Conservation (phyloP, 2,113 vertebrate species). For the Zosterops pallidus region DNA sequence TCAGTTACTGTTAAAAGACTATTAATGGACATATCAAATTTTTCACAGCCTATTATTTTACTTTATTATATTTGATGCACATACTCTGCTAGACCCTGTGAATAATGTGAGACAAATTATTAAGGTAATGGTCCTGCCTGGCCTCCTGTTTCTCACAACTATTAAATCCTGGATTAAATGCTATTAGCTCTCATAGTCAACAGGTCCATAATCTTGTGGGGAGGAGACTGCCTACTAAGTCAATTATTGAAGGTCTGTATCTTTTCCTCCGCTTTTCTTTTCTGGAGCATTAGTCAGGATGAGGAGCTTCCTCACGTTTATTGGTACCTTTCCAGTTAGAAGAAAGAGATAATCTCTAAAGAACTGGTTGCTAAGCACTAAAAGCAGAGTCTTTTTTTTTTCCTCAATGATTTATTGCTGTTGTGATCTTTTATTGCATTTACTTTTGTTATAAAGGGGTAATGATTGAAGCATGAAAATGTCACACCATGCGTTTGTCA, state of each 20-base stretch:
- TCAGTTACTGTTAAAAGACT: background rate
- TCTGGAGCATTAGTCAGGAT: slow-evolving; percentile 59
- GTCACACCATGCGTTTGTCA: background rate
- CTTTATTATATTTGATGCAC: background rate
- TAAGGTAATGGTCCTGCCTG: background rate
- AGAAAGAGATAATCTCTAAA: slow-evolving; percentile 11
- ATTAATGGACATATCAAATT: background rate
- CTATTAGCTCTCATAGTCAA: slow-evolving; percentile 36
- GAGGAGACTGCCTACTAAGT: slow-evolving; percentile 35
- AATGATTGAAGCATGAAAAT: background rate
- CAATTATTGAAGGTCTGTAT: slow-evolving; percentile 52
- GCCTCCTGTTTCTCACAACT: slow-evolving; percentile 20
- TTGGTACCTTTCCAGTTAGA: slow-evolving; percentile 36
- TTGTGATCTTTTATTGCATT: background rate
- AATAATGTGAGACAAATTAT: background rate
- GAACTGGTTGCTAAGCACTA: background rate
- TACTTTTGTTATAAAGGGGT: background rate
- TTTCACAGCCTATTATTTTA: background rate
- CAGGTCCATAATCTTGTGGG: slow-evolving; percentile 45
- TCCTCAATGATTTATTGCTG: background rate
- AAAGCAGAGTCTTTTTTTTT: background rate
- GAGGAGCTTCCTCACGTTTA: slow-evolving; percentile 53
- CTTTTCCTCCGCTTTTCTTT: slow-evolving; percentile 60
- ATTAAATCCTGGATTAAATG: slow-evolving; percentile 50
- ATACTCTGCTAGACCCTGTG: background rate